phyloP scores from a whole-genome alignment of 2,113 vertebrate genomes.

The Gasterosteus aculeatus region DNA sequence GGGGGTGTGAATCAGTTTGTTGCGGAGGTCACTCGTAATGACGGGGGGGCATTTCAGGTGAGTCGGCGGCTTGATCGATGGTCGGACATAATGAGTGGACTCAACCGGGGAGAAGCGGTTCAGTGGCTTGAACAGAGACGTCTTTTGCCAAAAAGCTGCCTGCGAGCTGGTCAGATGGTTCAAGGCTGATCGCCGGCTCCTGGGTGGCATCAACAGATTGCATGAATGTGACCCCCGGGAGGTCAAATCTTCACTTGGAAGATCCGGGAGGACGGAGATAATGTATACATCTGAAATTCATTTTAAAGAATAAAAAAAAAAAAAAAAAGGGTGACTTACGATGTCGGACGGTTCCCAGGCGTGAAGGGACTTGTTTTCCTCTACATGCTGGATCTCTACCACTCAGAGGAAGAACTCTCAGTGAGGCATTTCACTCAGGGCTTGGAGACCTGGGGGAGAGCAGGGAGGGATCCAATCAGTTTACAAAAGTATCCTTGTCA shows the following conservation, averaged over 20 bases:
- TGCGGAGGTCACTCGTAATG: conserved; percentile 55
- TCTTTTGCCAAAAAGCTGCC: conserved; percentile 12
- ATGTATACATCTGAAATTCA: conserved; percentile 3
- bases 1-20: conserved; percentile 50
- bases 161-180: conserved; percentile 35
- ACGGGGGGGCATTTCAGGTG: conserved; percentile 46
- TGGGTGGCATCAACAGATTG: conserved; percentile 77
- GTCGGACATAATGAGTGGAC: conserved; percentile 35
- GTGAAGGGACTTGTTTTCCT: conserved; percentile 74
- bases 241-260: conserved; percentile 33
- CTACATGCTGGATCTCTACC: conserved; percentile 77
- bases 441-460: conserved; percentile 56
- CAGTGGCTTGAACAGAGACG: conserved; percentile 16
- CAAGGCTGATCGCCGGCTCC: conserved; percentile 52
- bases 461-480: conserved; percentile 33
- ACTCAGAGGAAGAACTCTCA: conserved; percentile 49
- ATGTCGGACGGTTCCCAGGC: conserved; percentile 67
- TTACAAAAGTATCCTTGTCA: not conserved
- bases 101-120: conserved; percentile 24
- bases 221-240: conserved; percentile 64
- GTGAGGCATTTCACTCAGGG: conserved; percentile 51
- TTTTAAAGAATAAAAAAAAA: not conserved
- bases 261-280: conserved; percentile 20
- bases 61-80: conserved; percentile 50
- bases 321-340: conserved; percentile 65